Conservation (phyloP, 92 coral and sea anemone species). For the Bergia sp. region DNA sequence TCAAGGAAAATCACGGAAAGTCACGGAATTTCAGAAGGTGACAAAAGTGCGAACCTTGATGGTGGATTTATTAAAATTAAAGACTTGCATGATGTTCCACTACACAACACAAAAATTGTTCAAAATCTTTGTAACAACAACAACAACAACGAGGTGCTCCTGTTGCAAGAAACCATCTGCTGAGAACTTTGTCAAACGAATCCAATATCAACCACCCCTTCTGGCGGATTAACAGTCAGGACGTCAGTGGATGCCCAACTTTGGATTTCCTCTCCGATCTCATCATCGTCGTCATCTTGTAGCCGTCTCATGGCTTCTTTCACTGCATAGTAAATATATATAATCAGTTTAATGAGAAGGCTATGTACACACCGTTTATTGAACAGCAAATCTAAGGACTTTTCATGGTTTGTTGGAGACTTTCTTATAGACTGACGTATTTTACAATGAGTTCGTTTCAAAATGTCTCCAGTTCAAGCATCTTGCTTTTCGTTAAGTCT, state of each 20-base stretch:
- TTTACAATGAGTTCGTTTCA: too few species aligned
- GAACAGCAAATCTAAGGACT: too few species aligned
- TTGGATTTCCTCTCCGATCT: slow-evolving; percentile 37
- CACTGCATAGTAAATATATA: slow-evolving; percentile 8
- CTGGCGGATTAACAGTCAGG: slow-evolving; percentile 56
- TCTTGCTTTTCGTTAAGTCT: too few species aligned
- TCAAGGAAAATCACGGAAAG: too few species aligned
- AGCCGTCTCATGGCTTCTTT: slow-evolving; percentile 42
- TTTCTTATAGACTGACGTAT: too few species aligned
- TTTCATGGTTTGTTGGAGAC: too few species aligned
- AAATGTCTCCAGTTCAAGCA: too few species aligned
- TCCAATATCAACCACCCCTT: slow-evolving; percentile 70
- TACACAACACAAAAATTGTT: neutral
- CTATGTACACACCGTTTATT: neutral
- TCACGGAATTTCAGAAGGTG: too few species aligned
- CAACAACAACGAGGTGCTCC: neutral
- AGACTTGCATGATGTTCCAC: neutral
- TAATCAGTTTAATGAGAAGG: neutral
- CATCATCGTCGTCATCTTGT: slow-evolving; percentile 32
- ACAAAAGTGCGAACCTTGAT: too few species aligned
- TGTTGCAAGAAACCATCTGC: neutral
- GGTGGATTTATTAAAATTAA: too few species aligned
- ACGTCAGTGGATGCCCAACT: slow-evolving; percentile 39
- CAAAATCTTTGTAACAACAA: neutral
- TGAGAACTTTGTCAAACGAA: slow-evolving; percentile 40